A percentile compares a stretch with the other conserved stretches of the same genome.
Conservation (phyloP, 1,140 invertebrate genomes). For the Geopemphigus sp. region DNA sequence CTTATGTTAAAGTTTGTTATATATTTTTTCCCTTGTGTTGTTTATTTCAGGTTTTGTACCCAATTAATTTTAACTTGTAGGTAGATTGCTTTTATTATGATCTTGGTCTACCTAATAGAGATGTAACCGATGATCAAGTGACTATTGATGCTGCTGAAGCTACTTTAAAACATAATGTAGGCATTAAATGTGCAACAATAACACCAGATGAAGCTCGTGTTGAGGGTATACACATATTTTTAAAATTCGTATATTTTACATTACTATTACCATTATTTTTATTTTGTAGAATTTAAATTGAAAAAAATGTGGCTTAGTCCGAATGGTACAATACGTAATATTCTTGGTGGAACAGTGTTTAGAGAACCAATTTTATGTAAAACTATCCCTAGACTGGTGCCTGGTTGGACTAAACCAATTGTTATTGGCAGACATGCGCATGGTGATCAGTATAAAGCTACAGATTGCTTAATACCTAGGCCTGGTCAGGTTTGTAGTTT, state of each 20-base stretch:
- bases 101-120: slow-evolving; percentile 78
- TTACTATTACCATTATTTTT: neutral
- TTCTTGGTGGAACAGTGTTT: slow-evolving; percentile 86
- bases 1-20: slow-evolving; percentile 72
- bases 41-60: neutral
- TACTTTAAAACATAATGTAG: slow-evolving; percentile 85
- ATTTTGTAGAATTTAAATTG: slow-evolving; percentile 77
- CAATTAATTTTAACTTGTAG: slow-evolving; percentile 54
- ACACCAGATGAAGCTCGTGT: slow-evolving; percentile 87
- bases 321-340: slow-evolving; percentile 89
- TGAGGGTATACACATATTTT: slow-evolving; percentile 63
- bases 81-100: slow-evolving; percentile 81
- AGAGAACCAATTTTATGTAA: slow-evolving; percentile 86
- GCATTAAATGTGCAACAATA: slow-evolving; percentile 89
- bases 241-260: neutral
- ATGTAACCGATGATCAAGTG: slow-evolving; percentile 83
- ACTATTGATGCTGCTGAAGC: slow-evolving; percentile 84
- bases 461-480: slow-evolving; percentile 72
- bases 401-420: slow-evolving; percentile 79
- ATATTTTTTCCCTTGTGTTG: neutral
- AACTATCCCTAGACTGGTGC: slow-evolving; percentile 82
- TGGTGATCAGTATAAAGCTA: slow-evolving; percentile 89
- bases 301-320: slow-evolving; percentile 93
- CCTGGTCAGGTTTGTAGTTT: slow-evolving; percentile 63
- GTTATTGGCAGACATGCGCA: slow-evolving; percentile 86